Percentiles rank a stretch among this genome's conserved stretches.
These are phyloP conservation scores for Archegozetes longisetosus DNA, from an alignment of 1,140 invertebrate genomes.

Conservation along the genomic window DNA sequence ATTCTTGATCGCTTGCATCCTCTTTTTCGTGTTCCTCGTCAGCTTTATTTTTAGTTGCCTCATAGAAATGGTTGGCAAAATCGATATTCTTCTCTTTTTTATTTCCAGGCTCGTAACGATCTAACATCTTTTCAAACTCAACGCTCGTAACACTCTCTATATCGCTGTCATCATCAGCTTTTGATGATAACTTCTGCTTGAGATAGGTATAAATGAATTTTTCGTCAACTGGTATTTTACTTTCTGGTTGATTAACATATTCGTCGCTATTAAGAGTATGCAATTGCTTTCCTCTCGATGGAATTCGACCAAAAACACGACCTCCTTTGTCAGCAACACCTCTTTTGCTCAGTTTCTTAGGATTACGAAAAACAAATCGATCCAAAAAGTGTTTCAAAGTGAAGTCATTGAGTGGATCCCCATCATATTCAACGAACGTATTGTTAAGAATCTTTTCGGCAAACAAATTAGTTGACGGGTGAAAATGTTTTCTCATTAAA, in stretches of 20 bases:
- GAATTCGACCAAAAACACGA: constrained; percentile 20
- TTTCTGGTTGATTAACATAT: constrained; percentile 48
- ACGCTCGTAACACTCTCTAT: constrained; percentile 66
- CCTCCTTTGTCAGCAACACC: constrained; percentile 1
- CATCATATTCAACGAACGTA: constrained; percentile 53
- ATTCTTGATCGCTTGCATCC: constrained; percentile 22
- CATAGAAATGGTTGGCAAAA: constrained; percentile 18
- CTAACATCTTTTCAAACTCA: constrained; percentile 49
- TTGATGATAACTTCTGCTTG: constrained; percentile 19
- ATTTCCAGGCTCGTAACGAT: constrained; percentile 19
- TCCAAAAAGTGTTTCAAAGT: constrained; percentile 75
- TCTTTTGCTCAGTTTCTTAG: constrained; percentile 48
- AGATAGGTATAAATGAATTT: constrained; percentile 47
- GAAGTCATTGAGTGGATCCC: constrained; percentile 85
- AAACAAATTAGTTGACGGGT: constrained; percentile 79
- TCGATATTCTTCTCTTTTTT: constrained; percentile 9
- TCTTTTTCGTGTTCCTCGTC: constrained; percentile 25
- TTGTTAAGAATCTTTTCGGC: constrained; percentile 55
- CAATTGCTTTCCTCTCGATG: constrained; percentile 34
- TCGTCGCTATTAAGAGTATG: constrained; percentile 46
- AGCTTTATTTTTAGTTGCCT: constrained; percentile 15
- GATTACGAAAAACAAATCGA: constrained; percentile 89
- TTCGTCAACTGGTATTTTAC: constrained; percentile 61
- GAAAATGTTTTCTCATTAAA: constrained; percentile 55
- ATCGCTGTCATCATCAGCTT: constrained; percentile 42